Base-by-base conservation (phyloP, 1,140 invertebrate species). In the Linepithema humile region DNA sequence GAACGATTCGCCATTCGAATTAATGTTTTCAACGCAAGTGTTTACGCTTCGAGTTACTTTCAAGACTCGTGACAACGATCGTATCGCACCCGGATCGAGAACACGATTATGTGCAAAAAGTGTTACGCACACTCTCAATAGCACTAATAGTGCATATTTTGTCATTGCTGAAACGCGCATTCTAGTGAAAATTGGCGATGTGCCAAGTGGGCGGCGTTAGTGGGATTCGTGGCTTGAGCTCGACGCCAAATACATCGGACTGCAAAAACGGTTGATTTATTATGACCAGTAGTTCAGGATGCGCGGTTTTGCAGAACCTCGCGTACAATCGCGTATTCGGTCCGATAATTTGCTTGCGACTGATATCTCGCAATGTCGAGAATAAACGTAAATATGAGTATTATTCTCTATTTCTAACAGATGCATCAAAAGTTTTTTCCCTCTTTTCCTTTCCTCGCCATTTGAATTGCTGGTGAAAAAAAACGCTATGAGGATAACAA, bases 231-330 rank as follows among this genome's bases (percentile, higher is more conserved):
- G 91, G 91, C 86, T 91, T 89, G 85, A 91, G 57, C 87, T 85
- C 88, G 65, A 92, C 89, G 89, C 90, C 91, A 91, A 91, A 91
- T 92, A 92, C 91, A 91, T 90, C 86, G 88, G 82, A 87, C 85
- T 83, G 89, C 91, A 93, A 93, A 93, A 92, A 93, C 91, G 88
- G 82, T 90, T 93, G 92, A 93, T 93, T 92, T 93, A 93, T 92
- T 91, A 89, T 89, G 90, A 92, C 88, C 86, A 74, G 78, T 87
- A 87, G 89, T 67, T 85, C 82, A 72, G 85, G 86, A 90, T 85
- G 88, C 85, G 84, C 85, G 92, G 90, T 91, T 92, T 92, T 92
- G 88, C 84, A 83, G 80, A 82, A 78, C 83, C 85, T 83, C 90
- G 20, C 73, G 85, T 90, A 88, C 84, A 92, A 91, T 89, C 87